A percentile compares a stretch with the other conserved stretches of the same genome.
phyloP scores from a whole-genome alignment of 2,113 vertebrate genomes.

The Galbula dea region DNA sequence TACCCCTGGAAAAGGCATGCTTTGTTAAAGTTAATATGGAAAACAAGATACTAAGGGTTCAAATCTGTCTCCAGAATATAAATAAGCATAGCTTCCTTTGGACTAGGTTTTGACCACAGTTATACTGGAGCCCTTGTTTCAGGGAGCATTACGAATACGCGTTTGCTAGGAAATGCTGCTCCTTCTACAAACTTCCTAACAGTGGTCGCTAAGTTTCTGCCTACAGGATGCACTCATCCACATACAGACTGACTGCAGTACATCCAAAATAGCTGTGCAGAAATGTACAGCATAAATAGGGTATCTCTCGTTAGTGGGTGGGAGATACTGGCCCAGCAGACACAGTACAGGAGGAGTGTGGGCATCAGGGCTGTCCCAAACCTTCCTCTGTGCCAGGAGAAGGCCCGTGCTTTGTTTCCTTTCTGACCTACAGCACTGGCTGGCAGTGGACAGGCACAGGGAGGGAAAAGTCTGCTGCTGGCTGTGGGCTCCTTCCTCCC shows the following conservation, averaged over 20 bases:
- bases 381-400: not conserved
- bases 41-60: slow-evolving; percentile 57
- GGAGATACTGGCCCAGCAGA: not conserved
- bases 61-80: slow-evolving; percentile 49
- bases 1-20: slow-evolving; percentile 33
- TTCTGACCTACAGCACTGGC: fast-evolving
- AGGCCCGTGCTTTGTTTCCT: not conserved
- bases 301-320: not conserved
- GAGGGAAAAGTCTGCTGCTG: not conserved
- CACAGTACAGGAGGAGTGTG: not conserved
- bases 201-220: not conserved
- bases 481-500: not conserved
- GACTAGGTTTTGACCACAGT: not conserved
- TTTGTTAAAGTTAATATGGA: slow-evolving; percentile 50
- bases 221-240: not conserved
- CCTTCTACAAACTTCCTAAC: not conserved
- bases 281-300: no score
- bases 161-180: slow-evolving; percentile 9
- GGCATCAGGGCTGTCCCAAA: not conserved
- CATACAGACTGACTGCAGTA: not conserved
- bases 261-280: not conserved
- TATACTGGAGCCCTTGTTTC: slow-evolving; percentile 59
- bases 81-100: slow-evolving; percentile 56
- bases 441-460: not conserved
- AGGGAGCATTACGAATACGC: not conserved